phyloP scores from a whole-genome alignment of 92 coral and sea anemone species.

The Paragorgia papillata region DNA sequence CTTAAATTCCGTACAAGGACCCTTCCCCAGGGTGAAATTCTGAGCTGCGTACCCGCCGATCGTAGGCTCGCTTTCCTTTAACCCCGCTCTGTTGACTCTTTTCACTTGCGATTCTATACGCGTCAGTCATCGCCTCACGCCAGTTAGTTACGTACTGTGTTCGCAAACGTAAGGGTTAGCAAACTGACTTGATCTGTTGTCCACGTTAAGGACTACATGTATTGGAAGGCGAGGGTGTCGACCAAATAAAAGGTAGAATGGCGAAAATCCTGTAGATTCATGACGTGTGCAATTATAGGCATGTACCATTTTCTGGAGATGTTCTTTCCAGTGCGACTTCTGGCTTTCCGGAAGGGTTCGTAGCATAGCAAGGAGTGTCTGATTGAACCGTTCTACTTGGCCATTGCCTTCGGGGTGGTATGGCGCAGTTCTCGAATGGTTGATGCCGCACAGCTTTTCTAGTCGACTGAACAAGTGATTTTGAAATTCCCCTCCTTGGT shows the following conservation, averaged over 20 bases:
- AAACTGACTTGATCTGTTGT: not conserved
- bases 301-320: conserved; percentile 43
- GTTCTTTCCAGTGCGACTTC: conserved; percentile 51
- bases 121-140: conserved; percentile 45
- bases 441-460: conserved; percentile 52
- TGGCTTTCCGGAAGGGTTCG: conserved; percentile 50
- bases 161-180: not conserved
- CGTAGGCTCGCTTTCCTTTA: conserved; percentile 40
- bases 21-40: conserved; percentile 50
- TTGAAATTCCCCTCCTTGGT: conserved; percentile 52
- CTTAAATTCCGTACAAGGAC: conserved; percentile 55
- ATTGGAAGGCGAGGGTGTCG: conserved; percentile 52
- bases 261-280: conserved; percentile 54
- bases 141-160: conserved; percentile 38
- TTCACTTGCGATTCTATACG: conserved; percentile 30
- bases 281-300: conserved; percentile 59
- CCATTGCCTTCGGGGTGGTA: conserved; percentile 55
- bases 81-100: conserved; percentile 33
- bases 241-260: conserved; percentile 51
- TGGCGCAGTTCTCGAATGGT: conserved; percentile 53
- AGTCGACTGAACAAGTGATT: conserved; percentile 42
- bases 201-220: conserved; percentile 22
- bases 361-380: conserved; percentile 47
- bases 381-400: conserved; percentile 42
- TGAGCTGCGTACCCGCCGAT: conserved; percentile 44